Conservation (phyloP, 2,113 vertebrate genomes). For the Narcine bancroftii region DNA sequence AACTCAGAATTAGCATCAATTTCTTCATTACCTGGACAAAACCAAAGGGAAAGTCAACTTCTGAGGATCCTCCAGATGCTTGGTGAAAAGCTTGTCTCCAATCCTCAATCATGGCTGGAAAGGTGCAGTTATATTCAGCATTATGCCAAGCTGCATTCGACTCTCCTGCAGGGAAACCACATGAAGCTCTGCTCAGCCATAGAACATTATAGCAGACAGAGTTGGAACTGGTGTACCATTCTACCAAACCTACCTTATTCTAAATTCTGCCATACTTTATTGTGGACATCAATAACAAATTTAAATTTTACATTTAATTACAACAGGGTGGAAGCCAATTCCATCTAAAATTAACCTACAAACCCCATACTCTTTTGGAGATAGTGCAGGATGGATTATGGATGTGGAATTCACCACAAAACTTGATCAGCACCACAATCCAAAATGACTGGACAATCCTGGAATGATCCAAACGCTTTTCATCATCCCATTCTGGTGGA, state of each 20-base stretch:
- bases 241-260: background rate
- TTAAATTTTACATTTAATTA: too few species aligned
- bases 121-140: constrained; percentile 75
- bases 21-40: constrained; percentile 73
- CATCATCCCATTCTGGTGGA: background rate
- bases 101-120: constrained; percentile 74
- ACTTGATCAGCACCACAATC: background rate
- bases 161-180: constrained; percentile 60
- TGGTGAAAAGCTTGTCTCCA: constrained; percentile 73
- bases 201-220: too few species aligned
- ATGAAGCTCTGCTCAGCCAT: background rate
- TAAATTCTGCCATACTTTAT: background rate
- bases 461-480: background rate
- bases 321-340: too few species aligned
- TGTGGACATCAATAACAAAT: too few species aligned
- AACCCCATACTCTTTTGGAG: too few species aligned
- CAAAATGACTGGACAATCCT: background rate
- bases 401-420: background rate
- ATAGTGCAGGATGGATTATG: background rate
- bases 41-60: constrained; percentile 71
- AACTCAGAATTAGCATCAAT: background rate
- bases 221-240: too few species aligned
- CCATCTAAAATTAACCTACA: too few species aligned
- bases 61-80: constrained; percentile 63
- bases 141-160: constrained; percentile 57